Percentiles rank a stretch among this genome's conserved stretches.
phyloP scores from a whole-genome alignment of 2,797 vertebrate species.

The Gorsachius magnificus region DNA sequence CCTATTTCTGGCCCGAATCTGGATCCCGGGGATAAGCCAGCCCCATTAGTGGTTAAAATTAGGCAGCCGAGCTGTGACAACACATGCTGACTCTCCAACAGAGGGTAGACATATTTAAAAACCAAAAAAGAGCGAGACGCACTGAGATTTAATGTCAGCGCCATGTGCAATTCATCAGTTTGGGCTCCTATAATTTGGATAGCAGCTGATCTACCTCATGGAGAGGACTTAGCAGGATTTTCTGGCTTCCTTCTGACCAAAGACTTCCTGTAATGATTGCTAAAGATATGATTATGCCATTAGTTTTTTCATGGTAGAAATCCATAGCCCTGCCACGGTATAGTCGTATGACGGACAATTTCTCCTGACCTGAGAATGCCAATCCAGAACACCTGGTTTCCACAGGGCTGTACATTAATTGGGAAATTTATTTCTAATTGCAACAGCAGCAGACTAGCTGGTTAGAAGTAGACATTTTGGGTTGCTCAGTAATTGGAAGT shows the following conservation, averaged over 20 bases:
- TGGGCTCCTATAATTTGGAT: slow-evolving; percentile 36
- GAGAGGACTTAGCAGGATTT: slow-evolving; percentile 29
- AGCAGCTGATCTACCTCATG: slow-evolving; percentile 50
- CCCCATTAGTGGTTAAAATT: slow-evolving; percentile 83
- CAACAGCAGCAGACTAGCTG: not conserved
- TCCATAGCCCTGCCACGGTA: not conserved
- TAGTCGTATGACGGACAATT: not conserved
- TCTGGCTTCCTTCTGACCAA: not conserved
- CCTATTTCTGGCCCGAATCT: slow-evolving; percentile 85
- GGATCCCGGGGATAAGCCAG: slow-evolving; percentile 72
- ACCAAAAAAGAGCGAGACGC: slow-evolving; percentile 38
- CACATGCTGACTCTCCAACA: slow-evolving; percentile 75
- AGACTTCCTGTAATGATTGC: not conserved
- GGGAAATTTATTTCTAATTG: not conserved
- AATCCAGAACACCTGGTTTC: not conserved
- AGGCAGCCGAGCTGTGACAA: slow-evolving; percentile 78
- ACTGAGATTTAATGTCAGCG: slow-evolving; percentile 59
- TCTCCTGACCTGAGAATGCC: not conserved
- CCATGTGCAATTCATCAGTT: slow-evolving; percentile 64
- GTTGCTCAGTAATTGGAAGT: not conserved
- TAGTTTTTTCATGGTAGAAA: not conserved
- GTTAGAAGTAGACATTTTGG: not conserved
- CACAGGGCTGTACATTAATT: not conserved
- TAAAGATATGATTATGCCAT: not conserved
- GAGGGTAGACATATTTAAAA: slow-evolving; percentile 75